phyloP scores from a whole-genome alignment of 2,888 invertebrate species.

The Hydraecia micacea region DNA sequence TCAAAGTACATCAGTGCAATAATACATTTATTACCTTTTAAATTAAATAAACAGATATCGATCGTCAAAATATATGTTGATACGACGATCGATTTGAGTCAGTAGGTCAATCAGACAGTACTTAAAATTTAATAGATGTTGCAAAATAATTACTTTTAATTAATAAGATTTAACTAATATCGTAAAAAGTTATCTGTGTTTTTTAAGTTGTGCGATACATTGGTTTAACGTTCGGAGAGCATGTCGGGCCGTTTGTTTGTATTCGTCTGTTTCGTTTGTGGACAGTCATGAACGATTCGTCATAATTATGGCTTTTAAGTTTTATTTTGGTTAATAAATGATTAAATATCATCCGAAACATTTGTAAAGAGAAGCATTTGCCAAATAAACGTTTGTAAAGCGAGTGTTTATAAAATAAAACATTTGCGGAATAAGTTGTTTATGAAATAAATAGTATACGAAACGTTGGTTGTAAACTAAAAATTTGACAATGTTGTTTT shows the following conservation, averaged over 20 bases:
- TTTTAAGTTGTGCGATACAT: slow-evolving; percentile 21
- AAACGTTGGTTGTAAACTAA: too few relatives aligned
- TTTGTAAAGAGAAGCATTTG: too few relatives aligned
- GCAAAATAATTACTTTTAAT: slow-evolving; percentile 59
- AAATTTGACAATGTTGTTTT: too few relatives aligned
- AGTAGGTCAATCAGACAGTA: slow-evolving; percentile 63
- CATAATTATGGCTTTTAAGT: too few relatives aligned
- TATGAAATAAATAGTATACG: too few relatives aligned
- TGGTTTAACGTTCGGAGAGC: background rate
- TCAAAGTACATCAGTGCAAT: slow-evolving; percentile 19
- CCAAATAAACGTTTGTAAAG: too few relatives aligned
- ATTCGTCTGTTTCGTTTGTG: too few relatives aligned
- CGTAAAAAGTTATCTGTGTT: slow-evolving; percentile 44
- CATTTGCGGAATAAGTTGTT: too few relatives aligned
- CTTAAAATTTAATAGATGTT: slow-evolving; percentile 58
- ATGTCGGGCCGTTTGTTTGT: background rate
- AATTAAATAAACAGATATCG: slow-evolving; percentile 24
- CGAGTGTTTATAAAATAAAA: too few relatives aligned
- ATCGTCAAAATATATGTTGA: slow-evolving; percentile 9
- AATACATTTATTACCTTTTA: slow-evolving; percentile 30
- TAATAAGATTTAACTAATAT: slow-evolving; percentile 43
- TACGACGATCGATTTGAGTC: slow-evolving; percentile 38
- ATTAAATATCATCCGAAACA: too few relatives aligned
- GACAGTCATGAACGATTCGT: background rate
- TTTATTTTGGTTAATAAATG: too few relatives aligned